These are phyloP conservation scores for Mystacornis crossleyi DNA, from an alignment of 2,113 vertebrate genomes.

Conservation along the genomic window DNA sequence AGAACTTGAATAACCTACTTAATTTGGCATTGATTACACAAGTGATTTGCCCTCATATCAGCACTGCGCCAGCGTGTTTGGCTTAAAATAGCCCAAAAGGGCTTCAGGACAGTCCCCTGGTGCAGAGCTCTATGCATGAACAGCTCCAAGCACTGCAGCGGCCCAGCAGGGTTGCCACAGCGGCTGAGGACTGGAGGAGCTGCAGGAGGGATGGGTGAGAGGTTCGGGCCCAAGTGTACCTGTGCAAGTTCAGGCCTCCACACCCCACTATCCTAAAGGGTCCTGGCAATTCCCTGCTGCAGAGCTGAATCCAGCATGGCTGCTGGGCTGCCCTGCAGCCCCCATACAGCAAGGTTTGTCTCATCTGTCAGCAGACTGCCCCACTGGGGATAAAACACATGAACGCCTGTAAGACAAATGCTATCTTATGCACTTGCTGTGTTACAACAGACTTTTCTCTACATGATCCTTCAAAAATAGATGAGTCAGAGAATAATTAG, in stretches of 20 bases:
- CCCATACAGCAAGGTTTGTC: background rate
- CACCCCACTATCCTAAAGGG: accelerated
- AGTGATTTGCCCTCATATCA: background rate
- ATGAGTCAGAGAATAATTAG: background rate
- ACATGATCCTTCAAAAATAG: background rate
- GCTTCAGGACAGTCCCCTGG: accelerated
- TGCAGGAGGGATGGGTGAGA: background rate
- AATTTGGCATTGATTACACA: conserved; percentile 42
- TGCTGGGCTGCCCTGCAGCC: background rate
- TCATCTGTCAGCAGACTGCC: background rate
- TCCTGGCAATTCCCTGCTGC: background rate
- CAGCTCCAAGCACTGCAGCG: background rate
- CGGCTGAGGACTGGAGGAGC: background rate
- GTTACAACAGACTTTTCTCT: background rate
- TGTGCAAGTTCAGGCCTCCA: accelerated
- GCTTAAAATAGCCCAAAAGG: background rate
- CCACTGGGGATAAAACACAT: accelerated
- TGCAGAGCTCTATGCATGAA: background rate
- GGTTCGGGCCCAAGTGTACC: accelerated
- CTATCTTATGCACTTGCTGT: background rate
- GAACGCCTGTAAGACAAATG: background rate
- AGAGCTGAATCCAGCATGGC: accelerated
- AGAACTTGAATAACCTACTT: conserved; percentile 23
- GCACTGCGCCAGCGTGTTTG: accelerated
- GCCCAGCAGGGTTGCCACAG: background rate